Conservation (phyloP, 2,888 invertebrate genomes). For the Lamproptera curius region DNA sequence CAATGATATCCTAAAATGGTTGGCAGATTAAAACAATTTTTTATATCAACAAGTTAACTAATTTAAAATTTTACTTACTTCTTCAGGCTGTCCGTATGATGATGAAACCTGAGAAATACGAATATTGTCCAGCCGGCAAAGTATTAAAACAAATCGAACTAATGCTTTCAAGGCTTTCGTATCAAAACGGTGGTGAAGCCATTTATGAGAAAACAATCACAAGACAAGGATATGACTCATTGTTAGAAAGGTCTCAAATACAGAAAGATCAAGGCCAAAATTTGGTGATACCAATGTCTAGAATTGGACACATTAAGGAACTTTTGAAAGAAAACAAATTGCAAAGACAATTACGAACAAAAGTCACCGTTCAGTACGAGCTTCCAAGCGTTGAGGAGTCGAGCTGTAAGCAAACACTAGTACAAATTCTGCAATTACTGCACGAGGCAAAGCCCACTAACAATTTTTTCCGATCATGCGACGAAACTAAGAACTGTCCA, state of each 20-base stretch:
- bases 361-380: conserved; percentile 11
- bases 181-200: background rate
- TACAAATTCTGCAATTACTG: conserved; percentile 9
- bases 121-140: conserved; percentile 9
- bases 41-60: too few species aligned
- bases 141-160: conserved; percentile 7
- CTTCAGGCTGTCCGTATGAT: background rate
- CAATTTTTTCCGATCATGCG: conserved; percentile 1
- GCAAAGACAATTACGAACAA: conserved; percentile 5
- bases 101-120: background rate
- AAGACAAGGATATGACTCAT: background rate
- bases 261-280: background rate
- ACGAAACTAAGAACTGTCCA: conserved; percentile 1
- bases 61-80: too few species aligned
- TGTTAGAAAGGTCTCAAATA: conserved; percentile 1
- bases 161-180: conserved; percentile 8
- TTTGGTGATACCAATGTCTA: conserved; percentile 1
- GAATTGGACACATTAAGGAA: background rate
- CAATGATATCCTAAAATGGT: too few species aligned
- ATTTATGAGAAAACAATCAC: background rate
- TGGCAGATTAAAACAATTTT: too few species aligned
- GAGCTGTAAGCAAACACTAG: conserved; percentile 9
- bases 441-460: background rate
- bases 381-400: conserved; percentile 2
- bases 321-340: conserved; percentile 3